Conservation (phyloP, 35 echinoderm and acorn worm genomes). For the Acanthaster planci region DNA sequence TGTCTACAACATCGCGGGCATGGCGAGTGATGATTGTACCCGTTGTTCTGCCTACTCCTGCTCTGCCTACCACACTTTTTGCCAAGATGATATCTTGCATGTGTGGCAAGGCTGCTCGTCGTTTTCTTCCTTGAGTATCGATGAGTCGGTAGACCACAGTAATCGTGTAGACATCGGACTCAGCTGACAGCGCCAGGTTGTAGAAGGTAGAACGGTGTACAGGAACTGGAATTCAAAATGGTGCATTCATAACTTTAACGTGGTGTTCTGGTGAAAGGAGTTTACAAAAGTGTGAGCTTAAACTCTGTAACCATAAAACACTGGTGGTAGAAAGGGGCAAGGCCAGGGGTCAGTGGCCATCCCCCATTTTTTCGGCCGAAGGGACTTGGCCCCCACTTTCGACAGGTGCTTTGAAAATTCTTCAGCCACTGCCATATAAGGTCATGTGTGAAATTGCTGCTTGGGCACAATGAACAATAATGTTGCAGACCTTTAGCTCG, state of each 20-base stretch:
- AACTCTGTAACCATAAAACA: too few species aligned
- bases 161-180: slow-evolving; percentile 66
- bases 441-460: too few species aligned
- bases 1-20: slow-evolving; percentile 55
- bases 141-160: slow-evolving; percentile 69
- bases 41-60: neutral
- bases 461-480: too few species aligned
- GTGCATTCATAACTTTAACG: neutral
- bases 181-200: slow-evolving; percentile 73
- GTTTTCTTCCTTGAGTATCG: slow-evolving; percentile 21
- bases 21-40: neutral
- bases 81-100: slow-evolving; percentile 17
- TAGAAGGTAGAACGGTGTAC: slow-evolving; percentile 58
- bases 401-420: too few species aligned
- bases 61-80: neutral
- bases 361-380: too few species aligned
- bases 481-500: too few species aligned
- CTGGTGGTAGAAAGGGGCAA: too few species aligned
- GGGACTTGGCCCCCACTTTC: too few species aligned
- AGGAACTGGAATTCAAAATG: slow-evolving; percentile 52
- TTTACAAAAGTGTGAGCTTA: neutral
- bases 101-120: neutral
- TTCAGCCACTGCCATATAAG: too few species aligned
- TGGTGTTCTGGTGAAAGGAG: neutral
- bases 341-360: too few species aligned